Evolutionary conservation across 2,888 invertebrate genomes (phyloP).

Genomic region (Idaea aversata): DNA sequence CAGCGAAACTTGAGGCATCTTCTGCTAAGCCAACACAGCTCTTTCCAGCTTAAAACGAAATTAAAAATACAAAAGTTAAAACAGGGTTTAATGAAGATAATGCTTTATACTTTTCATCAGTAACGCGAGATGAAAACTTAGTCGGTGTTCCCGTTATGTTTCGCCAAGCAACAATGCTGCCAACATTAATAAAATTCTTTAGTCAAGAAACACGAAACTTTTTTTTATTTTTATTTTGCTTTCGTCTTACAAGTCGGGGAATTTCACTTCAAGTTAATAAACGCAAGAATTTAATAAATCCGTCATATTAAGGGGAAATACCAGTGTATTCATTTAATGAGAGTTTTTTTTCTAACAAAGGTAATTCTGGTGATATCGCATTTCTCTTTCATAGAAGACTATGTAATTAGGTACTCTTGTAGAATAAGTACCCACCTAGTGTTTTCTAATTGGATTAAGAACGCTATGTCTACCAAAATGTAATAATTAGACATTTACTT

Average conservation of each 20-base stretch:
- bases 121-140: constrained; percentile 34
- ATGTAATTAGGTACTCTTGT: no score
- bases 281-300: constrained; percentile 76
- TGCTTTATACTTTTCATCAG: constrained; percentile 23
- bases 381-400: no score
- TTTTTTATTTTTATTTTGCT: constrained; percentile 51
- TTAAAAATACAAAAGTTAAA: constrained; percentile 1
- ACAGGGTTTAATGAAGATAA: constrained; percentile 4
- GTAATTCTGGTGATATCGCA: no score
- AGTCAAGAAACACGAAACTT: constrained; percentile 65
- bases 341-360: constrained; percentile 14
- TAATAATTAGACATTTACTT: neutral
- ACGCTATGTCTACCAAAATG: neutral
- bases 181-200: constrained; percentile 71
- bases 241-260: constrained; percentile 53
- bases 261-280: constrained; percentile 66
- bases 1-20: no score
- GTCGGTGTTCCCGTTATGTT: constrained; percentile 54
- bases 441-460: neutral
- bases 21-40: no score
- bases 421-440: neutral
- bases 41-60: neutral
- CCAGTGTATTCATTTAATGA: constrained; percentile 39
- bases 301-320: constrained; percentile 57
- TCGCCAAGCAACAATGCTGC: constrained; percentile 52